Conservation (phyloP, 2,888 invertebrate species). For the Dexiosoma caninum region DNA sequence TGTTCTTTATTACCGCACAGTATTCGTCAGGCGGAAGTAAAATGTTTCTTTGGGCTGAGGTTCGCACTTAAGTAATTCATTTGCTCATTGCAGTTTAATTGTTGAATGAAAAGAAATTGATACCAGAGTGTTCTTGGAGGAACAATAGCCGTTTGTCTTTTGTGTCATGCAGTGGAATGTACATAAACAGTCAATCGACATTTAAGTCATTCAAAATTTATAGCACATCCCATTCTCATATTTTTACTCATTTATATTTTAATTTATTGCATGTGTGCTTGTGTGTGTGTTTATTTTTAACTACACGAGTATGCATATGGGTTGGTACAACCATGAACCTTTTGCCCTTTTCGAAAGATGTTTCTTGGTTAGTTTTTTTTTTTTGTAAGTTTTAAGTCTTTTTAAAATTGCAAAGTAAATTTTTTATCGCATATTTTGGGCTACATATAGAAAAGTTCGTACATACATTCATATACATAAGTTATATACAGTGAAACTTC, state of each 20-base stretch:
- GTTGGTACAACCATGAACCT: slow-evolving; percentile 47
- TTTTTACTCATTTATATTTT: slow-evolving; percentile 16
- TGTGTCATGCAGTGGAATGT: background rate
- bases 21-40: background rate
- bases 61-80: slow-evolving; percentile 46
- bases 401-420: background rate
- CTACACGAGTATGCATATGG: background rate
- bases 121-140: background rate
- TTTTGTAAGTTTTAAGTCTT: too few species aligned
- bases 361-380: background rate
- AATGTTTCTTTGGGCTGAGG: background rate
- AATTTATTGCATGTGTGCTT: background rate
- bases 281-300: background rate
- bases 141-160: background rate
- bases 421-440: slow-evolving; percentile 25
- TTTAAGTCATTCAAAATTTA: slow-evolving; percentile 35
- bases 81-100: slow-evolving; percentile 44
- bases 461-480: too few species aligned
- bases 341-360: slow-evolving; percentile 56
- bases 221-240: slow-evolving; percentile 15
- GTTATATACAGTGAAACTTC: too few species aligned
- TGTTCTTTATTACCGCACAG: background rate
- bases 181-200: slow-evolving; percentile 12
- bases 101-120: background rate
- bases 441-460: too few species aligned